These are phyloP conservation scores for Hypomesus transpacificus DNA, from an alignment of 2,113 vertebrate species.

Conservation along the genomic window DNA sequence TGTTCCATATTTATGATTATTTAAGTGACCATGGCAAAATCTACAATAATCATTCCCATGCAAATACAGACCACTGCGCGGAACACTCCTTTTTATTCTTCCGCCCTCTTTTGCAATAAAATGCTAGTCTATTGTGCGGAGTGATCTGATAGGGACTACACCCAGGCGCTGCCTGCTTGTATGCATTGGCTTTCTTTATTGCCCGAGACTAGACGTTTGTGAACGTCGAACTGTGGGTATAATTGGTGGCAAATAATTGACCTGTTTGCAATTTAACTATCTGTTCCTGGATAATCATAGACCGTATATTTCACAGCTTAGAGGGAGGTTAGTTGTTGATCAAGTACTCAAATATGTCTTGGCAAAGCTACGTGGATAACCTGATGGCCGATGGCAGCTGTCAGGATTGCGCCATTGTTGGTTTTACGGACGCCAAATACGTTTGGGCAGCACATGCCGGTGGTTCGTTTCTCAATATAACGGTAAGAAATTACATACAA, in stretches of 20 bases:
- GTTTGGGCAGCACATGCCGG: conserved; percentile 79
- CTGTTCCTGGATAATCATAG: conserved; percentile 17
- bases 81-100: conserved; percentile 19
- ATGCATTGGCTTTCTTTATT: conserved; percentile 56
- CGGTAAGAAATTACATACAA: conserved; percentile 63
- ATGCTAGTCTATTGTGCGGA: conserved; percentile 60
- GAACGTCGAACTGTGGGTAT: conserved; percentile 51
- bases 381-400: conserved; percentile 85
- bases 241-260: conserved; percentile 38
- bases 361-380: conserved; percentile 86
- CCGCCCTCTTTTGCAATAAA: conserved; percentile 45
- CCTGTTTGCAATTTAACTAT: conserved; percentile 14
- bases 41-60: background rate
- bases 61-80: background rate
- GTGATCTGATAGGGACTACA: conserved; percentile 59
- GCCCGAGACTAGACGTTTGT: conserved; percentile 58
- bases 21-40: too few relatives aligned
- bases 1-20: too few relatives aligned
- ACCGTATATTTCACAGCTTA: conserved; percentile 13
- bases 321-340: conserved; percentile 28
- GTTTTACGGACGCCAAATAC: conserved; percentile 83
- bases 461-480: conserved; percentile 78
- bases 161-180: conserved; percentile 60
- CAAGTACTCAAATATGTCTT: conserved; percentile 75
- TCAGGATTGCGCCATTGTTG: conserved; percentile 85